These are phyloP conservation scores for Acrocephalus scirpaceus DNA, from an alignment of 2,797 vertebrate species.

Conservation along the genomic window DNA sequence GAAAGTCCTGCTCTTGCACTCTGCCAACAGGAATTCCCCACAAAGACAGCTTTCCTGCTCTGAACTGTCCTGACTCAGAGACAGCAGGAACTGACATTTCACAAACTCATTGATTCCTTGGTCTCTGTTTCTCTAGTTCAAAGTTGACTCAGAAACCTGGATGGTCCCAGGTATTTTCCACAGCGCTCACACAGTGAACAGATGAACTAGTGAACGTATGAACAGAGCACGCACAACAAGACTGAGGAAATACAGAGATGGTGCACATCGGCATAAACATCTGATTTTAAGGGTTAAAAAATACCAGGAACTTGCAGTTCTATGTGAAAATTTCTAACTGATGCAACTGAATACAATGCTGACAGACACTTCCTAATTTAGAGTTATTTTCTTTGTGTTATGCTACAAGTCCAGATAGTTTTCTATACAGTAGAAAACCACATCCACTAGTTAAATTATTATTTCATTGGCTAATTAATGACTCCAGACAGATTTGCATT, in stretches of 20 bases:
- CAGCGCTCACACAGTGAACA: fast-evolving
- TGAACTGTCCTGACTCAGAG: neutral
- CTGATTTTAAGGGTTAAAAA: slow-evolving; percentile 6
- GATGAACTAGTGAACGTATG: neutral
- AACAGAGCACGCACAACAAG: fast-evolving
- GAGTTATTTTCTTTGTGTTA: slow-evolving; percentile 36
- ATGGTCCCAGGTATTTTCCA: neutral
- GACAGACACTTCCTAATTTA: neutral
- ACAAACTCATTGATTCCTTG: neutral
- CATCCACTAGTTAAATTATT: slow-evolving; percentile 84
- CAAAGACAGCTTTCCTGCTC: neutral
- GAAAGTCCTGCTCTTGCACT: neutral
- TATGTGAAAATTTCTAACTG: slow-evolving; percentile 10
- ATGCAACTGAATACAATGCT: neutral
- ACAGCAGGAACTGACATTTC: neutral
- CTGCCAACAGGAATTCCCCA: neutral
- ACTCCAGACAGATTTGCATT: slow-evolving; percentile 80
- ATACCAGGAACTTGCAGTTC: neutral
- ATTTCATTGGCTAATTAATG: slow-evolving; percentile 86
- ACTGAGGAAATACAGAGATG: neutral
- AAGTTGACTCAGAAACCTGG: neutral
- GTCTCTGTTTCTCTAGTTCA: neutral
- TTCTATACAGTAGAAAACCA: slow-evolving; percentile 72
- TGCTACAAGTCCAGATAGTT: slow-evolving; percentile 64
- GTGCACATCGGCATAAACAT: neutral